These are phyloP conservation scores for Brachyrhaphis roseni DNA, from an alignment of 2,797 vertebrate species.

Conservation along the genomic window DNA sequence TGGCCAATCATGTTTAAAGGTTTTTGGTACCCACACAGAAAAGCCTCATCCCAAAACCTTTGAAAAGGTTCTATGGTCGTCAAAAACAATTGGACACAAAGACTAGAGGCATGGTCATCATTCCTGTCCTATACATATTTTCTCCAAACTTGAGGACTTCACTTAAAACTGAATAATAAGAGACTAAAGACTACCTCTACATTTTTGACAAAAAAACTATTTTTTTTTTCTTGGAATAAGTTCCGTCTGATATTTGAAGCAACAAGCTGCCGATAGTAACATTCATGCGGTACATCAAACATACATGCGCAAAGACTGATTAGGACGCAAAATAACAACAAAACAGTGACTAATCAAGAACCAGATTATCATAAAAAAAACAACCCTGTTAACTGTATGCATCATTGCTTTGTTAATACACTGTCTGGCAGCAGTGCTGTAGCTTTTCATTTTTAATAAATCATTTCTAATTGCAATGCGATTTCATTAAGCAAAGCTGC, in stretches of 20 bases:
- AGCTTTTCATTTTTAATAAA: slow-evolving; percentile 21
- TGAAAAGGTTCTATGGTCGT: neutral
- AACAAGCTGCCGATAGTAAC: slow-evolving; percentile 6
- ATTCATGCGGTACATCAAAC: neutral
- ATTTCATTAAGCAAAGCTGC: slow-evolving; percentile 23
- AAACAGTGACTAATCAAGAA: neutral
- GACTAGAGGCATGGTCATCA: too few relatives aligned
- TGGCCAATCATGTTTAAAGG: neutral
- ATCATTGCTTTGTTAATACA: slow-evolving; percentile 3
- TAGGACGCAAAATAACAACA: slow-evolving; percentile 14
- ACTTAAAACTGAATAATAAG: too few relatives aligned
- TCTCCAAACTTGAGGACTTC: too few relatives aligned
- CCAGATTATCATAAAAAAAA: neutral
- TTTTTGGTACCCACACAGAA: neutral
- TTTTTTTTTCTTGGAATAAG: too few relatives aligned
- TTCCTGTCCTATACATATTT: too few relatives aligned
- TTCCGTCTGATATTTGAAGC: too few relatives aligned
- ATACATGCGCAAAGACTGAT: neutral
- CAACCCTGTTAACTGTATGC: neutral
- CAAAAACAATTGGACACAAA: neutral
- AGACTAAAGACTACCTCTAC: too few relatives aligned
- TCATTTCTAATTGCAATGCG: slow-evolving; percentile 20
- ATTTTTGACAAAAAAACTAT: too few relatives aligned
- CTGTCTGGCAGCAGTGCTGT: neutral
- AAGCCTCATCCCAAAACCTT: neutral